These are phyloP conservation scores for Notolabrus celidotus DNA, from an alignment of 2,797 vertebrate species.

Conservation along the genomic window DNA sequence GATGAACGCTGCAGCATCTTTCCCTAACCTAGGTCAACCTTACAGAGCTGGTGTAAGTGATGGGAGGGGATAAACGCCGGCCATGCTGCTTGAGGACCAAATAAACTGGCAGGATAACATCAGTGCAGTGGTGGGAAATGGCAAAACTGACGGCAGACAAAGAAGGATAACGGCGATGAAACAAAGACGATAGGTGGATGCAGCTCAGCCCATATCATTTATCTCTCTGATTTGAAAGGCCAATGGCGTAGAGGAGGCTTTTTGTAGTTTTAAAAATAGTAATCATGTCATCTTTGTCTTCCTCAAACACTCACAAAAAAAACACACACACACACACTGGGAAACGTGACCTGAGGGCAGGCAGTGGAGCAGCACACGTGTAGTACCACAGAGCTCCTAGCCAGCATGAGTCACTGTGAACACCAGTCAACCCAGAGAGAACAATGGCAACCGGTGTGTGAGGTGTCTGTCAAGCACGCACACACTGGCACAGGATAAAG, in stretches of 20 bases:
- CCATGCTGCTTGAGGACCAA: conserved; percentile 52
- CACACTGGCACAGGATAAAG: conserved; percentile 69
- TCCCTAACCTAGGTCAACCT: conserved; percentile 82
- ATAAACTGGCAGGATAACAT: conserved; percentile 53
- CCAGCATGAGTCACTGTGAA: conserved; percentile 78
- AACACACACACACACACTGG: conserved; percentile 42
- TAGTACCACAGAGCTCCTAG: conserved; percentile 74
- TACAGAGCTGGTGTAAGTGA: conserved; percentile 71
- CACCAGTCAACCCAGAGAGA: conserved; percentile 76
- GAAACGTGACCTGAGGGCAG: conserved; percentile 78
- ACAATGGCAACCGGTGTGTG: conserved; percentile 82
- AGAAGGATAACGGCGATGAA: conserved; percentile 33
- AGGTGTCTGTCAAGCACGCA: conserved; percentile 76
- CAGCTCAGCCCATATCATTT: conserved; percentile 30
- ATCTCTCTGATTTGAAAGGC: conserved; percentile 33
- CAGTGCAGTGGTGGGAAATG: conserved; percentile 34
- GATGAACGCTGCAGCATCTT: conserved; percentile 80
- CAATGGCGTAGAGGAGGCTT: conserved; percentile 27
- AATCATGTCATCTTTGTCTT: conserved; percentile 47
- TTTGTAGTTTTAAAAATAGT: conserved; percentile 25
- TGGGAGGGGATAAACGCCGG: conserved; percentile 63
- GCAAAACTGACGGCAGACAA: conserved; percentile 18
- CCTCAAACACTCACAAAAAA: conserved; percentile 41
- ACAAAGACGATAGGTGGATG: conserved; percentile 62
- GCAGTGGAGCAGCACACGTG: conserved; percentile 77